Evolutionary conservation across 2,888 invertebrate species (phyloP), one percentile per base, ranked within the genome.

Genomic region (Ophion costatus): DNA sequence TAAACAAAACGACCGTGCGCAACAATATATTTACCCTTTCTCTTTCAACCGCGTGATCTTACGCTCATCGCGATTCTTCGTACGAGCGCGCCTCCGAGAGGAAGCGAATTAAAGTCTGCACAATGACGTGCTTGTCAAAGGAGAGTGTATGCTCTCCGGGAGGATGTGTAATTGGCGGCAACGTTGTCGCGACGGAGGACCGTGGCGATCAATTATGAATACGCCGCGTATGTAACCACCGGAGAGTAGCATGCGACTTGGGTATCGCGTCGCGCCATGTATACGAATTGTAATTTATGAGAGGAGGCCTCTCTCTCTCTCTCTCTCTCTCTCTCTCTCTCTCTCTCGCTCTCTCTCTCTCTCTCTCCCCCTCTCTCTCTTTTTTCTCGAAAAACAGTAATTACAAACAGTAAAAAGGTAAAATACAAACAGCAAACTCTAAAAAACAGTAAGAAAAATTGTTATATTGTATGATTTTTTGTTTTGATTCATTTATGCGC

Each of bases 131-230:
- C 11, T 57, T 22, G 14, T 24, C 57, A n/a, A 42, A 45, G 38
- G 61, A 42, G 76, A 67, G 76, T 57, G 69, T 59, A 45, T 61
- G n/a, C 29, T 20, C 66, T 59, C 17, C 29, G 29, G 33, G 64
- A 45, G 64, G 64, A 75, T 45, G 7, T 11, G 45, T 45, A 75
- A 75, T 75, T 75, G 75, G 79, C 66, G 63, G 79, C 85, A 69
- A 85, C 85, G 86, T 85, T 87, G 86, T 81, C 85, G 61, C 70
- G 73, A 59, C 29, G 24, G 56, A 67, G 66, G 59, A 71, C 79
- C 77, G 80, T 82, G 75, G 33, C 75, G 79, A 86, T 86, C 80
- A 87, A 86, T 87, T 86, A 86, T 84, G 80, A 45, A 45, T 80
- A 77, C 85, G 76, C 78, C 81, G 78, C 2, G 45, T 45, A 45